Conservation (phyloP, 2,888 invertebrate genomes). For the Melangyna quadrimaculata region DNA sequence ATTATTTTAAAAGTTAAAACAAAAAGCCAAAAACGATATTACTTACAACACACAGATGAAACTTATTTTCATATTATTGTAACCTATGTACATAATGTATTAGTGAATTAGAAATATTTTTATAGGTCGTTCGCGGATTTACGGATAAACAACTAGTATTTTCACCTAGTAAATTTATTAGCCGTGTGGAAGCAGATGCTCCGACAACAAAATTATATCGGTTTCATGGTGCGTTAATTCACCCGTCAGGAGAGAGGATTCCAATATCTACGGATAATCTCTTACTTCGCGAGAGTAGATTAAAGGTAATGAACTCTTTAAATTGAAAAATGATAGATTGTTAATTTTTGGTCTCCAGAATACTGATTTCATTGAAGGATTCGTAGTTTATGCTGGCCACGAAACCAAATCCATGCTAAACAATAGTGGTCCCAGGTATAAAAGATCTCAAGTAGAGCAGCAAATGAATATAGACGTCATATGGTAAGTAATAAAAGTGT, state of each 20-base stretch:
- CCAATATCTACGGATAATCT: conserved; percentile 94
- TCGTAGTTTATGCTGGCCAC: conserved; percentile 97
- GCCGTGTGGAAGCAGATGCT: conserved; percentile 94
- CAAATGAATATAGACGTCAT: conserved; percentile 98
- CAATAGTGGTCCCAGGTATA: conserved; percentile 96
- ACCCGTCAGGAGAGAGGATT: conserved; percentile 89
- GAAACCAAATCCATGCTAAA: conserved; percentile 99
- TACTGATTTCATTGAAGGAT: conserved; percentile 97
- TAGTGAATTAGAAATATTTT: not conserved
- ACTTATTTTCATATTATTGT: not conserved
- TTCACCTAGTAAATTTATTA: conserved; percentile 90
- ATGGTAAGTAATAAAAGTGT: conserved; percentile 88
- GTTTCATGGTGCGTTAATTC: conserved; percentile 94
- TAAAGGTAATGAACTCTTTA: conserved; percentile 82
- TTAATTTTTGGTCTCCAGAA: conserved; percentile 83
- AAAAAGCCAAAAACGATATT: too few species aligned
- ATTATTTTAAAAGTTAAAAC: too few species aligned
- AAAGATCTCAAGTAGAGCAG: conserved; percentile 94
- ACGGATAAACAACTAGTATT: conserved; percentile 86
- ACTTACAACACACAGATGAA: too few species aligned
- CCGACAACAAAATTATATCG: conserved; percentile 98
- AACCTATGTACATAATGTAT: too few species aligned
- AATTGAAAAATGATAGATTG: not conserved
- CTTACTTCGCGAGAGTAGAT: conserved; percentile 94
- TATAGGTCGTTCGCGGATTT: conserved; percentile 80